Base-by-base conservation (phyloP, 92 coral and sea anemone species). In the Bergia puertoricense region DNA sequence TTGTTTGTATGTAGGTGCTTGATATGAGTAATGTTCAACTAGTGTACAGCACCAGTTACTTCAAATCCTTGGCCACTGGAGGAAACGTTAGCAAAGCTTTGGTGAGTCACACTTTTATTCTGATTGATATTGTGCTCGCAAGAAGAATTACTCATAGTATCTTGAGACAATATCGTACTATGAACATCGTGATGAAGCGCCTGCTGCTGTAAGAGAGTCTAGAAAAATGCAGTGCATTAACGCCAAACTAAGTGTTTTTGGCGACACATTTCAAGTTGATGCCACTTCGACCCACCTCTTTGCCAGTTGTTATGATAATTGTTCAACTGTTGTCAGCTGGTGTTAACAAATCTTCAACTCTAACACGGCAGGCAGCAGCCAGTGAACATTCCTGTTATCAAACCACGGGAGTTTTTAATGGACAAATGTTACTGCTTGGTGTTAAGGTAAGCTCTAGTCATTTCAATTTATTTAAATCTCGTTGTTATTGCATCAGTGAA, bases 351-450 rank as follows among this genome's bases (percentile, higher is more conserved):
- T 71, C 4, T 39, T 69, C 18, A 7, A 15, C 30, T 22, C 16
- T 43, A 44, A 38, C 46, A 43, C 82, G 54, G 7, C 50, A 95
- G 98, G 98, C 96, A 11, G 93, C 95, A 11, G 98, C 99, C 11
- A 96, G 99, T 89, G 99, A 96, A 38, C 96, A 96, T 81, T 95
- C 99, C 5, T 96, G 99, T 86, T 96, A 96, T 75, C 99, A 96
- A 81, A 93, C 99, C 37, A 91, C 91, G 20, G 91, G 76, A 36
- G 95, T 96, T 22, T 96, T 93, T 65, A 96, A 96, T 92, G 98
- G 98, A 40, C 99, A 96, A 81, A 91, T 92, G 86, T 79, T 96
- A 18, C 88, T 96, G 16, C 86, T 96, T 8, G 99, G 99, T 41
- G 91, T 93, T 2, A 94, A 93, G 96, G 99, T 96, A 46, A 41